These are phyloP conservation scores for Dermatemys mawii DNA, from an alignment of 2,113 vertebrate genomes.

Conservation along the genomic window DNA sequence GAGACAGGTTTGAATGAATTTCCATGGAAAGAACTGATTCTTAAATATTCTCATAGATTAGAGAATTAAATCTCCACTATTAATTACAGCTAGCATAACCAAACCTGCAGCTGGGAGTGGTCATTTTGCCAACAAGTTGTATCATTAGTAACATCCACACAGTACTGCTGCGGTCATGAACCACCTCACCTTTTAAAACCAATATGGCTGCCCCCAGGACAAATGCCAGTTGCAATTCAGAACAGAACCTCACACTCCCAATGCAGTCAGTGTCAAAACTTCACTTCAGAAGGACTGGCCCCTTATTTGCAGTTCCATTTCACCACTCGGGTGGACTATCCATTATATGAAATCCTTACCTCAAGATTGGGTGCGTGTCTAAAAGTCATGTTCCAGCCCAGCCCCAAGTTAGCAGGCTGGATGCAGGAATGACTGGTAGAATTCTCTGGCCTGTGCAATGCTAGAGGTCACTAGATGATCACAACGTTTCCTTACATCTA, in stretches of 20 bases:
- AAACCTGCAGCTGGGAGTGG: not conserved
- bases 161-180: not conserved
- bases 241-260: not conserved
- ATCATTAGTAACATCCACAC: constrained; percentile 19
- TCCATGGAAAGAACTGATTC: constrained; percentile 20
- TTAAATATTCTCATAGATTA: constrained; percentile 26
- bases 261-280: not conserved
- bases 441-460: not conserved
- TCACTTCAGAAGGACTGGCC: not conserved
- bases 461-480: accelerated
- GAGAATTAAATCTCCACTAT: constrained; percentile 39
- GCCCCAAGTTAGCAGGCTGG: not conserved
- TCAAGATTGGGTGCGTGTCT: not conserved
- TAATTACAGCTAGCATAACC: constrained; percentile 4
- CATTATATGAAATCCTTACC: not conserved
- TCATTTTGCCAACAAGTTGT: not conserved
- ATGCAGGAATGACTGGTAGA: not conserved
- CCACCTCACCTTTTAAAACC: constrained; percentile 24
- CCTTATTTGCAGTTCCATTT: not conserved
- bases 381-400: not conserved
- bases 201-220: not conserved
- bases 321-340: not conserved
- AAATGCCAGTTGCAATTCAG: accelerated
- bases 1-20: constrained; percentile 46
- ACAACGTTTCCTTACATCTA: accelerated